These are phyloP conservation scores for Fissipunctia ypsillon DNA, from an alignment of 2,888 invertebrate genomes.

Conservation along the genomic window DNA sequence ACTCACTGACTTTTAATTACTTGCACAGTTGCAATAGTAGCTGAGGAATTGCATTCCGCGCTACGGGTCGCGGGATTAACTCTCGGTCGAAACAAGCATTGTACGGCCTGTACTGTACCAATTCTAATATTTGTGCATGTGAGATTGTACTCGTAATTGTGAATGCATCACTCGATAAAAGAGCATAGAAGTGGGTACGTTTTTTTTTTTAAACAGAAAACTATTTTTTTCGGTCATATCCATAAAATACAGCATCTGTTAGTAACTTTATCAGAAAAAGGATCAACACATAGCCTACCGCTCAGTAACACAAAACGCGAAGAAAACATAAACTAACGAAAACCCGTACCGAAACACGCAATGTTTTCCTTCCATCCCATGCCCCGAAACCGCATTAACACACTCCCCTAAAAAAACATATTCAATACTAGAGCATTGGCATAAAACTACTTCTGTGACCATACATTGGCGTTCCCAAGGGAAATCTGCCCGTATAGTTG, in stretches of 20 bases:
- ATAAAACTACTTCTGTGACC: slow-evolving; percentile 65
- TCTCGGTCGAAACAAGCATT: not conserved
- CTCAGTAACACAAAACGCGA: not conserved
- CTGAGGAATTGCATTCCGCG: slow-evolving; percentile 19
- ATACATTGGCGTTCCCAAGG: slow-evolving; percentile 64
- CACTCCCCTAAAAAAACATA: slow-evolving; percentile 62
- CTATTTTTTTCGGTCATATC: not conserved
- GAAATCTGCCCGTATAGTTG: slow-evolving; percentile 72
- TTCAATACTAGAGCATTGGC: slow-evolving; percentile 59
- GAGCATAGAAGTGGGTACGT: not conserved
- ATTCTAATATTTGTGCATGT: not conserved
- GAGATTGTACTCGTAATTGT: not conserved
- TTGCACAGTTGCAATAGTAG: not conserved
- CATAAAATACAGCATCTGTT: no score
- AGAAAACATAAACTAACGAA: slow-evolving; percentile 34
- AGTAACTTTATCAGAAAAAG: not conserved
- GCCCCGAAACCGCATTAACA: slow-evolving; percentile 51
- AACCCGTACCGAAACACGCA: slow-evolving; percentile 3
- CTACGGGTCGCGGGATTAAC: slow-evolving; percentile 20
- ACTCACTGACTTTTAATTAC: slow-evolving; percentile 26
- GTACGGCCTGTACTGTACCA: not conserved
- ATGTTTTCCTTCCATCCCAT: slow-evolving; percentile 43
- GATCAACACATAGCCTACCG: not conserved
- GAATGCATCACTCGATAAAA: no score
- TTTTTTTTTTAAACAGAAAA: not conserved